Base-by-base conservation (phyloP, 2,113 vertebrate species). In the Neotoma lepida region DNA sequence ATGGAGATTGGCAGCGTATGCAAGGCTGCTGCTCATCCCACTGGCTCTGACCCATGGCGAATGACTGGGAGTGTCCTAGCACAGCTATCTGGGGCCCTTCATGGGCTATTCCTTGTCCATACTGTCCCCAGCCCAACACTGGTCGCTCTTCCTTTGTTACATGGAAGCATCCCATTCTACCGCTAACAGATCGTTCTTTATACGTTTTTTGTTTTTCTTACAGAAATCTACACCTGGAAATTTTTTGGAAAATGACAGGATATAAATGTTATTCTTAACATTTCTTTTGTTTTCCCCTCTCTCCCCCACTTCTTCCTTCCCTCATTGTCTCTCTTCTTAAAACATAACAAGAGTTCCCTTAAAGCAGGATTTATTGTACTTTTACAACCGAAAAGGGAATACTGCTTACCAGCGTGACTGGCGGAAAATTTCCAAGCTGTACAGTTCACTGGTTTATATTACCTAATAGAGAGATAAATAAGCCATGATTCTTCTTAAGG, bases 391-490 rank as follows among this genome's bases (percentile, higher is more conserved):
- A 82, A 58, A 70, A 61, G 96, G 97, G 97, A 98, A 86, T 68
- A 96, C 74, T 88, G 90, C 91, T 98, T 94, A 97, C 96, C 88
- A 73, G 96, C 91, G 82, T 87, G 54, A 66, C 96, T 96, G 94
- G 96, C 96, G 97, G 96, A 96, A 97, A 90, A 80, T 84, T 96
- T 98, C 97, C 93, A 96, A 96, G 96, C 93, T 93, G 94, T 94
- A 91, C 93, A 96, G 94, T 92, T 98, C 96, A 86, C 89, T 97
- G 71, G 78, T 97, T 97, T 92, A 96, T 97, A 96, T 97, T 97
- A 98, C 96, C 96, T 98, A 97, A 97, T 76, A 97, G 97, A 95
- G 95, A 98, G 96, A 94, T 97, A 97, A 98, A 98, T 98, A 97
- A 97, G 33, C 56, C 94, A 94, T 96, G 97, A 96, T 94, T 98